Conservation (phyloP, 1,140 invertebrate genomes). For the Camponotus vicinus region DNA sequence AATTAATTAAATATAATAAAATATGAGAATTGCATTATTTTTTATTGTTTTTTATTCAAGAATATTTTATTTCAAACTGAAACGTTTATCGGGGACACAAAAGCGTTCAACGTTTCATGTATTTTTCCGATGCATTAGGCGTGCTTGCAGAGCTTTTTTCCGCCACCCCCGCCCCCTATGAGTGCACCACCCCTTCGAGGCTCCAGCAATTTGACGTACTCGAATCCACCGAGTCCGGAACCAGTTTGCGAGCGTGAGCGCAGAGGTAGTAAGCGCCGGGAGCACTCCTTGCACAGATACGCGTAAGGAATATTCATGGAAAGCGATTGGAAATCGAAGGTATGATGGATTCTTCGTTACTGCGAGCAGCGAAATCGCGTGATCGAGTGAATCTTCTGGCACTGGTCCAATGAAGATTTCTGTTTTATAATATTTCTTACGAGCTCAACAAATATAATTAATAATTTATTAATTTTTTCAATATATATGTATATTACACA, state of each 20-base stretch:
- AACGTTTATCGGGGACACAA: slow-evolving; percentile 7
- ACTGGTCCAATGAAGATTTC: slow-evolving; percentile 24
- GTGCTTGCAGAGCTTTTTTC: slow-evolving; percentile 86
- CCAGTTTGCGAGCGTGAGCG: slow-evolving; percentile 83
- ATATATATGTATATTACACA: neutral
- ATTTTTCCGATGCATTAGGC: slow-evolving; percentile 76
- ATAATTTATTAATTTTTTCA: neutral
- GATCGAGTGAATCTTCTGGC: slow-evolving; percentile 39
- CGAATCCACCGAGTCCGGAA: slow-evolving; percentile 85
- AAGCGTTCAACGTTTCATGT: slow-evolving; percentile 17
- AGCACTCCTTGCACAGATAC: slow-evolving; percentile 84
- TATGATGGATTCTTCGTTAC: slow-evolving; percentile 64
- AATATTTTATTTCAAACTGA: neutral
- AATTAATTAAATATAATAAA: neutral
- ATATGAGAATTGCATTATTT: neutral
- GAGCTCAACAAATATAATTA: neutral
- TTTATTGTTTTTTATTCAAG: neutral
- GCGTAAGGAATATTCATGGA: slow-evolving; percentile 79
- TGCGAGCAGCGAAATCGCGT: slow-evolving; percentile 38
- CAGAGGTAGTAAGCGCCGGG: slow-evolving; percentile 84
- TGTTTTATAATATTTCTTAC: neutral
- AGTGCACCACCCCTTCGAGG: slow-evolving; percentile 82
- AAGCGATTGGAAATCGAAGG: slow-evolving; percentile 60
- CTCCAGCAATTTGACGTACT: slow-evolving; percentile 84
- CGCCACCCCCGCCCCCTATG: slow-evolving; percentile 85